Evolutionary conservation across 2,113 vertebrate genomes (phyloP), one percentile per base, ranked within the genome.

Genomic region (Poeciliopsis occidentalis): DNA sequence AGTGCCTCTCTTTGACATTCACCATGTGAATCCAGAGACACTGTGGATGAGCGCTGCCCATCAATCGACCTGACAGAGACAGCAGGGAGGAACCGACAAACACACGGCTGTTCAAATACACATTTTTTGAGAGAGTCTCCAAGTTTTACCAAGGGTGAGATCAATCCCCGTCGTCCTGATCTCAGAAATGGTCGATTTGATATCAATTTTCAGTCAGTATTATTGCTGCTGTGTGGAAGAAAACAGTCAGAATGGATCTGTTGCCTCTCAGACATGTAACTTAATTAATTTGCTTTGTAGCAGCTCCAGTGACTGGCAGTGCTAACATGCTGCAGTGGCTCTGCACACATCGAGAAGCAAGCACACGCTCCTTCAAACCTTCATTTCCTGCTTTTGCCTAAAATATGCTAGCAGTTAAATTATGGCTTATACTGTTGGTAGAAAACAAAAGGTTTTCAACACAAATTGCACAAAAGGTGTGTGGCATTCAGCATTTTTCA

Each of bases 231-330:
- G 44, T 34, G 37, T 84, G 82, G 71, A 72, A 76, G 76, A 75
- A 73, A 83, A 80, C 78, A 72, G 85, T 78, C 85, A 63, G 83
- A 79, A 89, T 78, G 72, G 85, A 81, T 71, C 61, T 71, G 63
- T 77, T 0, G 65, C 76, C 89, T 81, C 76, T 82, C 79, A 64
- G 71, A 68, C 76, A 80, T 91, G 83, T 88, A 91, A 90, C 75
- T 85, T 89, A 82, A 92, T 92, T 87, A 85, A 90, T 88, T 85
- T 85, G 75, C 71, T 29, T 62, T 74, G 88, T 75, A 79, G 78
- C 68, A 29, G 66, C 63, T 73, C 17, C n/a, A 64, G 82, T 85
- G 82, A 93, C 78, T 88, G 85, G 89, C 82, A 12, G 79, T 57
- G 12, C 57, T 73, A 67, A 67, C 32, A 12, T 63, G 73, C 71